These are phyloP conservation scores for Sinocyclocheilus rhinocerous DNA, from an alignment of 2,113 vertebrate species.

Conservation along the genomic window DNA sequence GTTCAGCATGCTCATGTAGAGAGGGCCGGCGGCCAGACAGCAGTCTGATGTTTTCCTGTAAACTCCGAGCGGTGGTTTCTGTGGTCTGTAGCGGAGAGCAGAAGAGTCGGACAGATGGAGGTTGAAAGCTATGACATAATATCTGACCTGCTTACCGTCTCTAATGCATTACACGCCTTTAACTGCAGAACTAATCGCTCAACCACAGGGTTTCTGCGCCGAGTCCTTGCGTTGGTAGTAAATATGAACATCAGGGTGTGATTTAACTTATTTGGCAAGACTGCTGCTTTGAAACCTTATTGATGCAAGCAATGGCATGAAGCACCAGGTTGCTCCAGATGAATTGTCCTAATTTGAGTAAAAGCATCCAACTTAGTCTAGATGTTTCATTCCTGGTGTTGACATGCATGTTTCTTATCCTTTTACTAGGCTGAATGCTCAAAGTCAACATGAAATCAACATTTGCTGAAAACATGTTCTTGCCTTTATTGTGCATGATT, in stretches of 20 bases:
- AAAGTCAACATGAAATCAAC: background rate
- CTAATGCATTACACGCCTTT: conserved; percentile 8
- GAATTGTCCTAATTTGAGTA: background rate
- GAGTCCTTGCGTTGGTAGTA: background rate
- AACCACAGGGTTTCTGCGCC: background rate
- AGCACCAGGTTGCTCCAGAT: background rate
- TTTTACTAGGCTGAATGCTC: background rate
- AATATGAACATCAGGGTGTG: background rate
- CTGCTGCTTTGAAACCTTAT: background rate
- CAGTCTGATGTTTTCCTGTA: conserved; percentile 25
- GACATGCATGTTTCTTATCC: background rate
- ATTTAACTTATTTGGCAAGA: background rate
- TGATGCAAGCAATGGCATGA: background rate
- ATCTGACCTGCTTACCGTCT: conserved; percentile 14
- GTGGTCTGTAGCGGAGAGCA: conserved; percentile 15
- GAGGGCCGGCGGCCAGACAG: background rate
- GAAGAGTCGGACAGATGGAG: conserved; percentile 3
- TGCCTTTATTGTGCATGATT: background rate
- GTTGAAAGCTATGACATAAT: conserved; percentile 25
- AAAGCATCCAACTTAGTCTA: background rate
- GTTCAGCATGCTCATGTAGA: background rate
- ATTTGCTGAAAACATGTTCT: background rate
- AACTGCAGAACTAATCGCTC: conserved; percentile 16
- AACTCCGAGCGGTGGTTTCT: conserved; percentile 16
- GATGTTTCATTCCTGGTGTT: background rate